Conservation (phyloP, 2,888 invertebrate genomes). For the Orchesella flavescens region DNA sequence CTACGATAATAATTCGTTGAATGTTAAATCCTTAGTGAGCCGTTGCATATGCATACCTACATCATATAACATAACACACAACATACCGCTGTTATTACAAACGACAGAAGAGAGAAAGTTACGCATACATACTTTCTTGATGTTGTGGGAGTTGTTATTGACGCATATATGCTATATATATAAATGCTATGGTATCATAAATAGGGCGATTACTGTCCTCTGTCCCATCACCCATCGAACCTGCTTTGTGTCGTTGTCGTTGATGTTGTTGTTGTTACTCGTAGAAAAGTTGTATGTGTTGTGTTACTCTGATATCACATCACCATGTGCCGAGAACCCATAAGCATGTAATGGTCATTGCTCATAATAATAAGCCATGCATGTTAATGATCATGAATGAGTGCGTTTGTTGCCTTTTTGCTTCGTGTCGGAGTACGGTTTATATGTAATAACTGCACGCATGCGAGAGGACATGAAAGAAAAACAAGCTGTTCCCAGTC, state of each 20-base stretch:
- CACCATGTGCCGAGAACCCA: constrained; percentile 44
- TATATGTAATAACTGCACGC: constrained; percentile 4
- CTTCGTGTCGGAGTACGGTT: constrained; percentile 17
- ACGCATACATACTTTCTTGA: background rate
- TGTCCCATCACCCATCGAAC: constrained; percentile 26
- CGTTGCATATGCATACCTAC: background rate
- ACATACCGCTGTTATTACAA: constrained; percentile 7
- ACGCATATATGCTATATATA: background rate
- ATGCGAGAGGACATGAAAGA: constrained; percentile 40
- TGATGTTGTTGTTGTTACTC: constrained; percentile 25
- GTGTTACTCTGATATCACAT: constrained; percentile 21
- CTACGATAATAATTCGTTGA: constrained; percentile 16
- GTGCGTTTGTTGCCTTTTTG: constrained; percentile 42
- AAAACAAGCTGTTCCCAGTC: constrained; percentile 54
- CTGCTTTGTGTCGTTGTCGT: constrained; percentile 22
- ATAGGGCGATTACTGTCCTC: constrained; percentile 47
- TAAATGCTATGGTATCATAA: constrained; percentile 7
- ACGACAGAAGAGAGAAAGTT: background rate
- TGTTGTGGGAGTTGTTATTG: background rate
- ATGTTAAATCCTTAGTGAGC: background rate
- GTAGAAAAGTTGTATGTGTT: background rate
- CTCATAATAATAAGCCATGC: constrained; percentile 62
- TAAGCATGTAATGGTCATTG: constrained; percentile 60
- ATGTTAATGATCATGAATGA: constrained; percentile 61
- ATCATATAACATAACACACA: constrained; percentile 12